Evolutionary conservation across 2,888 invertebrate genomes (phyloP).

Genomic region (Flexamia atlantica): DNA sequence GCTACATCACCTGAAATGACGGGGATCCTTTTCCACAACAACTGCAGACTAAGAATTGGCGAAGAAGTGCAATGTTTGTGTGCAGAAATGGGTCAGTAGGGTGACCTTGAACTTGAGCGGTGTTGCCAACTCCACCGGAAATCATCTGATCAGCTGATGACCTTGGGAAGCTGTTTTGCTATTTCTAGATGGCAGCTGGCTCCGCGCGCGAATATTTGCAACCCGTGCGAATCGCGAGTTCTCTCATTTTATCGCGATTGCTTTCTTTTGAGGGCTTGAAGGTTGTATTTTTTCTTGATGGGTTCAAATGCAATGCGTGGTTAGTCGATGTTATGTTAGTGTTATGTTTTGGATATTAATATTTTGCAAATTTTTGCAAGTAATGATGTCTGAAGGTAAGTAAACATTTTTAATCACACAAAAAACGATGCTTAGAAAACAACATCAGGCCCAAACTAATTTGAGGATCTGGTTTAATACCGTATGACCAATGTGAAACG

Average conservation of each 20-base stretch:
- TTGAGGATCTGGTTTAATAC: no score
- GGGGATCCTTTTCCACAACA: background rate
- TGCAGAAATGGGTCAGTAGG: constrained; percentile 57
- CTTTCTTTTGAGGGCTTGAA: background rate
- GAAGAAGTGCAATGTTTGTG: constrained; percentile 45
- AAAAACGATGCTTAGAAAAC: no score
- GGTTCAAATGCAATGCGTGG: no score
- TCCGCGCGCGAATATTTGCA: constrained; percentile 50
- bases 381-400: no score
- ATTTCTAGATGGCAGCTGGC: constrained; percentile 62
- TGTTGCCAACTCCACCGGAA: constrained; percentile 58
- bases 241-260: background rate
- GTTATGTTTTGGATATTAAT: no score
- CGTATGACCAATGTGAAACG: no score
- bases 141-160: constrained; percentile 50
- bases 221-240: constrained; percentile 39
- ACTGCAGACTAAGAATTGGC: background rate
- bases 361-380: no score
- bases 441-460: no score
- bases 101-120: constrained; percentile 58
- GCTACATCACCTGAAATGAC: background rate
- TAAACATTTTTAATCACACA: no score
- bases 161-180: constrained; percentile 63
- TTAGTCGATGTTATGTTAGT: no score
- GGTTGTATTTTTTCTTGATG: no score